Evolutionary conservation across 2,113 vertebrate species (phyloP).

Genomic region (Uria aalge): DNA sequence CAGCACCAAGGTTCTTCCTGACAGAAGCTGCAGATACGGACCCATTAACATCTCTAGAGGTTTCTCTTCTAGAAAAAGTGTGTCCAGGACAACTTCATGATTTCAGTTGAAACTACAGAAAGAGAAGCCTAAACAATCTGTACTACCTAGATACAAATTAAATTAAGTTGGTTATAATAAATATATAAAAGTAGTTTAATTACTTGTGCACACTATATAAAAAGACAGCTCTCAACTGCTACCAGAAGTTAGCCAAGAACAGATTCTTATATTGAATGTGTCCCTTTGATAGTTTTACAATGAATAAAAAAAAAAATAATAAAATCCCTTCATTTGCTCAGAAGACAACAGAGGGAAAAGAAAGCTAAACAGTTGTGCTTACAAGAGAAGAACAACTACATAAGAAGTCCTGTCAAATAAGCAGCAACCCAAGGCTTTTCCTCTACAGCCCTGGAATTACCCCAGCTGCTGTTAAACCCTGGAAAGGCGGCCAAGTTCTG

Average conservation of each 20-base stretch:
- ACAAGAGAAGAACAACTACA: neutral
- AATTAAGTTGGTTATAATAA: neutral
- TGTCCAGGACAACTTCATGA: neutral
- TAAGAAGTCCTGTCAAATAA: neutral
- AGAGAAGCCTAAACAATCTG: neutral
- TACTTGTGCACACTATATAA: too few species aligned
- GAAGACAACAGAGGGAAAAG: neutral
- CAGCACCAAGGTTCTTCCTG: neutral
- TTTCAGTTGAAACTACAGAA: neutral
- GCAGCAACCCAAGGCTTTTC: neutral
- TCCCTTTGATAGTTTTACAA: neutral
- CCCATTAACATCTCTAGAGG: neutral
- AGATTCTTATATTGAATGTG: accelerated
- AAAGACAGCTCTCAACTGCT: neutral
- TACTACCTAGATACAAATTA: neutral
- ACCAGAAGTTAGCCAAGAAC: neutral
- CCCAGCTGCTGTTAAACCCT: neutral
- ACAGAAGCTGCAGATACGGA: neutral
- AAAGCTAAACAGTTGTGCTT: neutral
- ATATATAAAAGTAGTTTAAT: accelerated
- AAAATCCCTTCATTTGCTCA: neutral
- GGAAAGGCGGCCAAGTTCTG: neutral
- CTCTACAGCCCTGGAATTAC: neutral
- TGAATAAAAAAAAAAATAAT: neutral
- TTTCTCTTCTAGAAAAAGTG: neutral